These are phyloP conservation scores for Lasioglossum figueresi DNA, from an alignment of 2,888 invertebrate species.

Conservation along the genomic window DNA sequence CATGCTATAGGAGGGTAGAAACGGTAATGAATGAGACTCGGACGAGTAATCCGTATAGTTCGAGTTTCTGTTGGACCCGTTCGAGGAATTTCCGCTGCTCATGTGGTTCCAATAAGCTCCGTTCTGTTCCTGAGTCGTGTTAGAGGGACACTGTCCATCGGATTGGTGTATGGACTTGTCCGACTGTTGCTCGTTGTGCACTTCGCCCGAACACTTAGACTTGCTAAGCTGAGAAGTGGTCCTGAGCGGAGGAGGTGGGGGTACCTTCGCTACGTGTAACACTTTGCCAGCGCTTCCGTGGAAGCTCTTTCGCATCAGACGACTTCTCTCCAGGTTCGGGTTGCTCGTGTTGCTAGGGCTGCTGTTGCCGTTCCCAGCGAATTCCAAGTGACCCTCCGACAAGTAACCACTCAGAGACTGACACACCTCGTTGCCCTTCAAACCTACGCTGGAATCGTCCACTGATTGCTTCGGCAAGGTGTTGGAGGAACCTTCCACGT, in stretches of 20 bases:
- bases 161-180: conserved; percentile 73
- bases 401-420: conserved; percentile 91
- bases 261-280: conserved; percentile 92
- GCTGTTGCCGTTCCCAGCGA: conserved; percentile 84
- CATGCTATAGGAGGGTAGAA: conserved; percentile 86
- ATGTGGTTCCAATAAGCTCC: conserved; percentile 79
- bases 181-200: conserved; percentile 82
- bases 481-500: conserved; percentile 78
- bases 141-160: conserved; percentile 66
- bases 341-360: conserved; percentile 87
- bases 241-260: conserved; percentile 93
- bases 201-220: conserved; percentile 87
- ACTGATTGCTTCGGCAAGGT: conserved; percentile 84
- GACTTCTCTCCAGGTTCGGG: conserved; percentile 93
- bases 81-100: conserved; percentile 68
- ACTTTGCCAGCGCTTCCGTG: conserved; percentile 93
- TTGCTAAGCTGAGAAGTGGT: conserved; percentile 94
- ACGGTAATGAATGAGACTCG: conserved; percentile 88
- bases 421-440: conserved; percentile 87
- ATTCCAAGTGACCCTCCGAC: conserved; percentile 94
- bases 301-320: conserved; percentile 95
- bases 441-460: conserved; percentile 91
- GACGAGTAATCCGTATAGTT: conserved; percentile 79
- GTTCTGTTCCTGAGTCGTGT: conserved; percentile 83
- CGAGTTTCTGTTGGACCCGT: conserved; percentile 64